phyloP scores from a whole-genome alignment of 1,140 invertebrate genomes.

The Calliphora vicina region DNA sequence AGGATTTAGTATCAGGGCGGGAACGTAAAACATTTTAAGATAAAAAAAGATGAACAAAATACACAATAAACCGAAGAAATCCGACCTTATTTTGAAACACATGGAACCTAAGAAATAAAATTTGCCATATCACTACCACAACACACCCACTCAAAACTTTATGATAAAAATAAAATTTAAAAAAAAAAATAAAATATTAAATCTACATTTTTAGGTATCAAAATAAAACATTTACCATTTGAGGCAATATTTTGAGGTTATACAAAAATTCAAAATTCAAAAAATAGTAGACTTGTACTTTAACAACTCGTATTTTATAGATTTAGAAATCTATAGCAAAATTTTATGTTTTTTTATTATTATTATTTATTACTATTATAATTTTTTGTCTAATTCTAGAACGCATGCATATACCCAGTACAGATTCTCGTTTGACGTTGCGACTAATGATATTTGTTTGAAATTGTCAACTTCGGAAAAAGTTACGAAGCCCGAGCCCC shows the following conservation, averaged over 20 bases:
- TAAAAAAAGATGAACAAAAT: not conserved
- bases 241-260: not conserved
- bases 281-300: no score
- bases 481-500: no score
- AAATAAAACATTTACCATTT: not conserved
- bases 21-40: not conserved
- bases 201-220: not conserved
- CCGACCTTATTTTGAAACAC: constrained; percentile 16
- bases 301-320: no score
- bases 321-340: no score
- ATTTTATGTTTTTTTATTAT: no score
- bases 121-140: constrained; percentile 25
- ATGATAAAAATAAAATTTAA: not conserved
- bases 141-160: constrained; percentile 1
- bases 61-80: constrained; percentile 2
- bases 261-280: not conserved
- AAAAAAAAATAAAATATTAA: not conserved
- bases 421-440: no score
- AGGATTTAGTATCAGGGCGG: not conserved
- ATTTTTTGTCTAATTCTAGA: no score
- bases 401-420: no score
- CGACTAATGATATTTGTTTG: no score
- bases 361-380: no score
- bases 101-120: constrained; percentile 15
- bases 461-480: no score